phyloP scores from a whole-genome alignment of 2,113 vertebrate genomes.

The Apaloderma vittatum region DNA sequence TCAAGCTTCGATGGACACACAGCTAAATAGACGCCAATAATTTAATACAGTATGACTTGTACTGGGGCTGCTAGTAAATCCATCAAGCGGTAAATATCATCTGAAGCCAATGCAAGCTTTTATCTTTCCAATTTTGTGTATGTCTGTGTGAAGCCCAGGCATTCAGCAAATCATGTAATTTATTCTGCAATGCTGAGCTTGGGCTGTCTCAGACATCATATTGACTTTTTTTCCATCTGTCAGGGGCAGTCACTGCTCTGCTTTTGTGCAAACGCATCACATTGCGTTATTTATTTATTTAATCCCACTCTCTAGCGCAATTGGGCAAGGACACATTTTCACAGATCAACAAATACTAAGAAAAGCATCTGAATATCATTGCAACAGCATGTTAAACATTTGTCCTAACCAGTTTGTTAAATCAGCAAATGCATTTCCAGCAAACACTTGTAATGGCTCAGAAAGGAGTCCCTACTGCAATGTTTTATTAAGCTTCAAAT shows the following conservation, averaged over 20 bases:
- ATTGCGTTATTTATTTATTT: conserved; percentile 84
- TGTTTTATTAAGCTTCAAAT: conserved; percentile 83
- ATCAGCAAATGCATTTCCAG: conserved; percentile 81
- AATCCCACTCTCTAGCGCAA: conserved; percentile 67
- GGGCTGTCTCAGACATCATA: conserved; percentile 86
- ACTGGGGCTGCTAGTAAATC: conserved; percentile 86
- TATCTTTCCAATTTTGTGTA: conserved; percentile 88
- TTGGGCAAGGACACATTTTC: conserved; percentile 80
- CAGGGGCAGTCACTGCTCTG: conserved; percentile 79
- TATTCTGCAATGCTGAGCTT: conserved; percentile 82
- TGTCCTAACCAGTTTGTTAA: conserved; percentile 83
- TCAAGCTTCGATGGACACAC: conserved; percentile 82
- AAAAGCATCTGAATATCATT: conserved; percentile 83
- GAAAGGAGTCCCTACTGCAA: conserved; percentile 79
- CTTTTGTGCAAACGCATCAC: conserved; percentile 79
- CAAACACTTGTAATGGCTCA: conserved; percentile 80
- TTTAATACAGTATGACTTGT: conserved; percentile 88
- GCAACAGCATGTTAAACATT: conserved; percentile 83
- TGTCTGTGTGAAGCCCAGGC: conserved; percentile 81
- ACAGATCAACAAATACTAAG: conserved; percentile 82
- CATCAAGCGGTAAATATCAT: conserved; percentile 90
- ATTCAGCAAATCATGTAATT: conserved; percentile 88
- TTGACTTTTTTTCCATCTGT: conserved; percentile 84
- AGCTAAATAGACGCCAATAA: conserved; percentile 89
- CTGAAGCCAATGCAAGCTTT: conserved; percentile 89